These are phyloP conservation scores for Chloropsis hardwickii DNA, from an alignment of 2,113 vertebrate genomes.

Conservation along the genomic window DNA sequence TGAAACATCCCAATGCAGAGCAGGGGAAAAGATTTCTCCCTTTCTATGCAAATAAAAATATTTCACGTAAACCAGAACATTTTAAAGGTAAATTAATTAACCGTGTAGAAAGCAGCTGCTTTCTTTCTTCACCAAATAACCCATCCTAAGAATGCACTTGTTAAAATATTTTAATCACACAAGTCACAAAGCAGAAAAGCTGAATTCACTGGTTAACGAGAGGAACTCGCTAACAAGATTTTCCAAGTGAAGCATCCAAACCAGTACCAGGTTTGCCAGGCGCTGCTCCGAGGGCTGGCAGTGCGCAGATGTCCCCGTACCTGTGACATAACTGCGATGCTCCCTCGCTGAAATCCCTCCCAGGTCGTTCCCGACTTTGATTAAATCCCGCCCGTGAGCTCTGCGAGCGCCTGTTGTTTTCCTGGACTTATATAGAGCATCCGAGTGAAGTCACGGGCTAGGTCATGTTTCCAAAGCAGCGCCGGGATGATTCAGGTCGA, in stretches of 20 bases:
- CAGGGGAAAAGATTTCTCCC: background rate
- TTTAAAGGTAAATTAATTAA: background rate
- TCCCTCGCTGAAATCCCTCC: background rate
- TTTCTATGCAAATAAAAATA: background rate
- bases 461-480: conserved; percentile 64
- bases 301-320: conserved; percentile 57
- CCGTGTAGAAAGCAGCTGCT: background rate
- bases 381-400: conserved; percentile 30
- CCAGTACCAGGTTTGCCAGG: background rate
- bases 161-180: background rate
- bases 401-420: conserved; percentile 57
- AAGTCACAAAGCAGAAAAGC: background rate
- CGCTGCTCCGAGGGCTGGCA: background rate
- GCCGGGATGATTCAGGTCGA: conserved; percentile 31
- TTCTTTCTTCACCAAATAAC: background rate
- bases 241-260: background rate
- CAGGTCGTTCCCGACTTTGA: background rate
- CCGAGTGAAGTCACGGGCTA: conserved; percentile 42
- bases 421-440: conserved; percentile 68
- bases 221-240: background rate
- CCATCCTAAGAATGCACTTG: background rate
- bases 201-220: accelerated
- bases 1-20: background rate
- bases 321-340: conserved; percentile 83
- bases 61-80: background rate